A percentile compares a stretch with the other conserved stretches of the same genome.
Evolutionary conservation across 2,797 vertebrate genomes (phyloP).

Genomic region (Alectoris magna): DNA sequence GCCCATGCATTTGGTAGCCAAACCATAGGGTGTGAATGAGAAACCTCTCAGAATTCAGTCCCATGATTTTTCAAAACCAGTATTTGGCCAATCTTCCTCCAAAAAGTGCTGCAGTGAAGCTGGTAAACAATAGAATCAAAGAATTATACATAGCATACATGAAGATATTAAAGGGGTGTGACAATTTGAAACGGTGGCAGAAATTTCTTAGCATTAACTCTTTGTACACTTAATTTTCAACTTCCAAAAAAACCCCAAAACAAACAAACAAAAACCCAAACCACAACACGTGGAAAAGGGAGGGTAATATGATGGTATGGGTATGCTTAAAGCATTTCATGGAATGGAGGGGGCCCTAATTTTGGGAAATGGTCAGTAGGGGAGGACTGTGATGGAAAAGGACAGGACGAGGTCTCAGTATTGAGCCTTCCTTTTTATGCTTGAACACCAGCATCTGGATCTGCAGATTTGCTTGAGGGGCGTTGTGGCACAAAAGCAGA

Average conservation of each 20-base stretch:
- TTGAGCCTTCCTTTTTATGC: neutral
- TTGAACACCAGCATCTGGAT: constrained; percentile 35
- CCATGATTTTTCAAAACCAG: neutral
- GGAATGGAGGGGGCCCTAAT: neutral
- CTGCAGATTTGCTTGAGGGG: neutral
- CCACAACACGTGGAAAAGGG: neutral
- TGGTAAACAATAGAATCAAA: neutral
- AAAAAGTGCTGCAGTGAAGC: neutral
- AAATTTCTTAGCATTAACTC: neutral
- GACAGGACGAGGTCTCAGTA: neutral
- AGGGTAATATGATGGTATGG: neutral
- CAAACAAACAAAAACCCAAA: too few species aligned
- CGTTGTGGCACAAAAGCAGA: neutral
- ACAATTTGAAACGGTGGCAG: neutral
- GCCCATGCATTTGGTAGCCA: neutral
- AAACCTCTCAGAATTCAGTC: neutral
- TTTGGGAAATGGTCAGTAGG: constrained; percentile 3
- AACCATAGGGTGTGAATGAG: neutral
- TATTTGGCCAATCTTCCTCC: neutral
- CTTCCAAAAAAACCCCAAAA: neutral
- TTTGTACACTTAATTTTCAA: neutral
- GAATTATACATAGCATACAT: neutral
- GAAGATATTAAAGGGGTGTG: neutral
- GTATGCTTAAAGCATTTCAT: neutral
- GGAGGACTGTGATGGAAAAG: neutral